Percentiles rank a stretch among this genome's conserved stretches.
Conservation (phyloP, 2,888 invertebrate species). For the Hypolimnas misippus region DNA sequence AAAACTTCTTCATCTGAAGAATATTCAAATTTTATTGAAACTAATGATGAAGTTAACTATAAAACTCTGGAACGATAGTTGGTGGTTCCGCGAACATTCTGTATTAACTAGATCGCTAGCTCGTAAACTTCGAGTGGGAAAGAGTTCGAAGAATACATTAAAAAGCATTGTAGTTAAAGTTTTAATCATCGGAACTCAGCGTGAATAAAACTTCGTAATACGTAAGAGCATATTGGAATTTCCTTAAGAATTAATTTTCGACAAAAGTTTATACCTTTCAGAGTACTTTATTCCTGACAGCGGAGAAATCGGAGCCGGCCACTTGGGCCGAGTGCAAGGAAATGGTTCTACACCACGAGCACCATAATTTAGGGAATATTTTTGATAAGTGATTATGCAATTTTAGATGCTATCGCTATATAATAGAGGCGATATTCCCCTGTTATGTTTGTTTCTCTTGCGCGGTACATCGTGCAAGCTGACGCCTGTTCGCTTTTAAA, state of each 20-base stretch:
- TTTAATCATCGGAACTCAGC: constrained; percentile 2
- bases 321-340: constrained; percentile 7
- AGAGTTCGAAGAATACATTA: constrained; percentile 5
- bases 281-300: constrained; percentile 6
- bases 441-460: background rate
- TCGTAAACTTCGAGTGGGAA: background rate
- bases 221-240: constrained; percentile 7
- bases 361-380: background rate
- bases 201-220: constrained; percentile 8
- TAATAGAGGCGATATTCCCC: background rate
- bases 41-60: too few species aligned
- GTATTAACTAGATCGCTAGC: background rate
- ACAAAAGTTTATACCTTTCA: constrained; percentile 1
- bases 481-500: background rate
- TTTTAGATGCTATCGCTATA: background rate
- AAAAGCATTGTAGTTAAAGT: constrained; percentile 6
- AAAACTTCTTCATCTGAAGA: too few species aligned
- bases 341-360: background rate
- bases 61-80: too few species aligned
- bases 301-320: constrained; percentile 5
- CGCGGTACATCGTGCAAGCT: background rate
- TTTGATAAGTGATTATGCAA: background rate
- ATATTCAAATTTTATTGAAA: too few species aligned
- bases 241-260: constrained; percentile 8
- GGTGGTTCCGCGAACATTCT: too few species aligned